Conservation (phyloP, 2,113 vertebrate genomes). For the Oenanthe melanoleuca region DNA sequence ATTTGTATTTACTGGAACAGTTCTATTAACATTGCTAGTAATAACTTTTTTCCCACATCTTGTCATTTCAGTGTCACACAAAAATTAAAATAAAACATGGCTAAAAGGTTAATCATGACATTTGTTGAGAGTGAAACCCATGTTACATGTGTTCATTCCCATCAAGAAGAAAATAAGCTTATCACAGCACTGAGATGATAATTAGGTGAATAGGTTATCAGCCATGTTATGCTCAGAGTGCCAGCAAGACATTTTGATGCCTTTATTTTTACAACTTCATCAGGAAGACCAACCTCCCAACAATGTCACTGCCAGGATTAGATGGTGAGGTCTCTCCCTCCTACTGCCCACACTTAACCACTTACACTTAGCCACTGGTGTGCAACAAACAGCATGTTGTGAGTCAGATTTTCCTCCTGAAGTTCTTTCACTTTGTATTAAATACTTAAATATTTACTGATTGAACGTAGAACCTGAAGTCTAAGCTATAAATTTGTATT, state of each 20-base stretch:
- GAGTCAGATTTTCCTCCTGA: background rate
- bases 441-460: background rate
- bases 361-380: background rate
- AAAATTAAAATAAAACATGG: background rate
- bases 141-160: background rate
- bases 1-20: background rate
- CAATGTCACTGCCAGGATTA: background rate
- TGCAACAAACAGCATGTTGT: background rate
- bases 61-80: background rate
- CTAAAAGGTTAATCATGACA: background rate
- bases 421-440: background rate
- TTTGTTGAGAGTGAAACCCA: background rate
- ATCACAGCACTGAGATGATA: background rate
- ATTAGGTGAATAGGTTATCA: background rate
- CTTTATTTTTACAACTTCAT: background rate
- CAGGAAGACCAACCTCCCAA: background rate
- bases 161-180: background rate
- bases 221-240: background rate
- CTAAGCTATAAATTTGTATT: background rate
- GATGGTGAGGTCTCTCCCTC: background rate
- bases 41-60: background rate
- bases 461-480: background rate
- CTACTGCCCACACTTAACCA: background rate
- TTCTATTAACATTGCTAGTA: background rate
- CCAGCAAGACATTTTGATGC: background rate